Percentiles rank a stretch among this genome's conserved stretches.
Conservation (phyloP, 2,797 vertebrate genomes). For the Pteropus rufus region DNA sequence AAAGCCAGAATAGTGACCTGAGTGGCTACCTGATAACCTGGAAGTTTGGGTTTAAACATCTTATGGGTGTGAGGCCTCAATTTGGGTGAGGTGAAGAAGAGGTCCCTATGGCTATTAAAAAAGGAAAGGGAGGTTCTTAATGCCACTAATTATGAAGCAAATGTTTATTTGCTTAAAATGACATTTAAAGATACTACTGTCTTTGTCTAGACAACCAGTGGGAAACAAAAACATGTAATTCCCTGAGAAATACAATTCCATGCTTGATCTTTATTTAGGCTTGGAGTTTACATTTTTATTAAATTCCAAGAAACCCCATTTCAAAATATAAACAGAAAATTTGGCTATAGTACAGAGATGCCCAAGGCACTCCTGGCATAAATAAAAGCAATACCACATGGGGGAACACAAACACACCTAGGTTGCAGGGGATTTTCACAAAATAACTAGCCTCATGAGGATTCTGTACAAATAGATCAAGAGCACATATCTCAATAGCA, state of each 20-base stretch:
- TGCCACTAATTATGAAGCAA: conserved; percentile 78
- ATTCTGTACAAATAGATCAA: neutral
- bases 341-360: neutral
- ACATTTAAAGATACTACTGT: conserved; percentile 80
- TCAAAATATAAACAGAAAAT: neutral
- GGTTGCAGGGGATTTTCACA: neutral
- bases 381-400: neutral
- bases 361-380: neutral
- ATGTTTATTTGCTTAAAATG: conserved; percentile 81
- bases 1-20: neutral
- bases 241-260: neutral
- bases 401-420: neutral
- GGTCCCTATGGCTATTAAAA: conserved; percentile 72
- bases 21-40: neutral
- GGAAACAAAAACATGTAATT: neutral
- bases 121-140: conserved; percentile 65
- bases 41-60: neutral
- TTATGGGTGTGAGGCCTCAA: neutral
- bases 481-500: neutral
- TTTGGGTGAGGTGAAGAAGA: conserved; percentile 67
- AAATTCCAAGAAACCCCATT: neutral
- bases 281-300: neutral
- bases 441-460: neutral
- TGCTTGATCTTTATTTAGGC: neutral
- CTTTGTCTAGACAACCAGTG: neutral